Conservation (phyloP, 2,888 invertebrate species). For the Lomographa bimaculata region DNA sequence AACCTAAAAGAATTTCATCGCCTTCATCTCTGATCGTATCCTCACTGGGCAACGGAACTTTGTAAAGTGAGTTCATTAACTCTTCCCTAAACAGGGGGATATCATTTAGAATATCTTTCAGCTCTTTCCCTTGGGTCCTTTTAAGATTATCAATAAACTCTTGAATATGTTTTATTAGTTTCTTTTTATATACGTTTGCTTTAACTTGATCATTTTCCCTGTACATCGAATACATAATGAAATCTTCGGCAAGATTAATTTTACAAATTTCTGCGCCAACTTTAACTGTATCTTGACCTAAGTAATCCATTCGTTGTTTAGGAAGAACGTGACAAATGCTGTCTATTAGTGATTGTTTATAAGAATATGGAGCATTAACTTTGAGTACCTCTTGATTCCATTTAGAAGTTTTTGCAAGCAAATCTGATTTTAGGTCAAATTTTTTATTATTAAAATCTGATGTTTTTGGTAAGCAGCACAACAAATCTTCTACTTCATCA, state of each 20-base stretch:
- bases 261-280: conserved; percentile 49
- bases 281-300: conserved; percentile 31
- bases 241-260: conserved; percentile 52
- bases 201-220: conserved; percentile 48
- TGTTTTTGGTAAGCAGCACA: conserved; percentile 52
- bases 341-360: conserved; percentile 52
- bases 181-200: conserved; percentile 51
- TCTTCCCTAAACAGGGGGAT: conserved; percentile 40
- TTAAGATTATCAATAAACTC: conserved; percentile 47
- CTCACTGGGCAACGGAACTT: conserved; percentile 54
- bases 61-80: conserved; percentile 48
- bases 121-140: conserved; percentile 37
- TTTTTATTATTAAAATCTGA: conserved; percentile 44
- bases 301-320: conserved; percentile 22
- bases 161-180: conserved; percentile 46
- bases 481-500: conserved; percentile 58
- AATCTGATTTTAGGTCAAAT: conserved; percentile 46
- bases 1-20: conserved; percentile 52
- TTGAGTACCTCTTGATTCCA: conserved; percentile 41
- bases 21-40: conserved; percentile 54
- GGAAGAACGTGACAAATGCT: conserved; percentile 44
- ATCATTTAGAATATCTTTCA: conserved; percentile 36
- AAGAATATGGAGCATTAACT: conserved; percentile 38
- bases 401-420: conserved; percentile 50
- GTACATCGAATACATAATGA: conserved; percentile 47